Evolutionary conservation across 64 coral and sea anemone genomes (phyloP), one percentile per base, ranked within the genome.

Genomic region (Astreopora myriophthalma): DNA sequence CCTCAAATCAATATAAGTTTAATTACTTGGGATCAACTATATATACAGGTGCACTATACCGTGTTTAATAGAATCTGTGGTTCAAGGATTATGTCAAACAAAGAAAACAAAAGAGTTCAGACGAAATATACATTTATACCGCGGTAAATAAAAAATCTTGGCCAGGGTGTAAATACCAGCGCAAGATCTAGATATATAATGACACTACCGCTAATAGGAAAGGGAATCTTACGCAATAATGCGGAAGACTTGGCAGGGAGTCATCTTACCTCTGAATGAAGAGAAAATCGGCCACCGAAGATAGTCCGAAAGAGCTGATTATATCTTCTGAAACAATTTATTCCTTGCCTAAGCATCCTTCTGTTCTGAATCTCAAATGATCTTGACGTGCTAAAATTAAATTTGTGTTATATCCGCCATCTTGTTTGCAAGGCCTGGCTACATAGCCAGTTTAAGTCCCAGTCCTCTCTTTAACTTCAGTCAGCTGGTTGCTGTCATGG

Each of bases 401-500:
- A 22, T n/a, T 2, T 46, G 67, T 34, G 5, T 1, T 35, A 5
- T n/a, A 13, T 46, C 48, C 65, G 85, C 65, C 85, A 87, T 71
- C 0, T 57, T 87, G 46, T 31, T 57, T n/a, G 0, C 28, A 11
- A 52, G 66, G 30, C 46, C 13, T 26, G 65, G 85, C 62, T 33
- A 10, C 70, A 8, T 29, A 52, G 70, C 2, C 23, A 26, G 24
- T 24, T 12, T 11, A 19, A 63, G 36, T 84, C 19, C 80, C 80
- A 64, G 80, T 42, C 35, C 23, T 25, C 12, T 4, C 3, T 19
- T 17, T 0, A 6, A 40, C 12, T 80, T 86, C 19, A 77, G 80
- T 75, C 9, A 92, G 90, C 52, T 13, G 3, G 32, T 34, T 51
- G 90, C 90, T 92, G 90, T 92, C 90, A 92, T 92, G 90, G 90